Conservation (phyloP, 2,797 vertebrate genomes). For the Microctenopoma stevenorrisi region DNA sequence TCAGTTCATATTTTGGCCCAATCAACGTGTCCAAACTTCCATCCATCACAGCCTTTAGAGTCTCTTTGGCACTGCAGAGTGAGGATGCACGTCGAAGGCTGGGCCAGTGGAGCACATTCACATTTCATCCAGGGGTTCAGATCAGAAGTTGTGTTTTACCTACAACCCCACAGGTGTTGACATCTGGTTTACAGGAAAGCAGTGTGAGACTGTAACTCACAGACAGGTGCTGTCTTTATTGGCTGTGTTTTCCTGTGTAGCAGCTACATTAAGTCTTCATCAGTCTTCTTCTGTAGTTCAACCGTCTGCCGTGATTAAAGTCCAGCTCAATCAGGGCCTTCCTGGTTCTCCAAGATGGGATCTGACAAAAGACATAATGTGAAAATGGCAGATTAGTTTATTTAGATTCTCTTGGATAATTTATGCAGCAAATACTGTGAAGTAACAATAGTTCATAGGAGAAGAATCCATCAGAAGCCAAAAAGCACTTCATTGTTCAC, state of each 20-base stretch:
- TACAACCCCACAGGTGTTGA: neutral
- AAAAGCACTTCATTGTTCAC: no score
- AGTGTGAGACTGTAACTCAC: constrained; percentile 2
- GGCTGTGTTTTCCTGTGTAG: neutral
- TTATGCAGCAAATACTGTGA: no score
- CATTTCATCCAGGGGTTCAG: constrained; percentile 54
- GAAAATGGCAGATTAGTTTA: neutral
- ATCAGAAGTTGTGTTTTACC: neutral
- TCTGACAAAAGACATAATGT: constrained; percentile 81
- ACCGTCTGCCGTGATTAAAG: neutral
- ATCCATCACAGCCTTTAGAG: constrained; percentile 6
- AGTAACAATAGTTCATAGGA: no score
- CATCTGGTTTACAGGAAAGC: neutral
- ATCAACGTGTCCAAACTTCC: neutral
- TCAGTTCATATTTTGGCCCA: neutral
- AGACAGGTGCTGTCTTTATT: neutral
- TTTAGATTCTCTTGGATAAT: no score
- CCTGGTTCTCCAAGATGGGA: constrained; percentile 97
- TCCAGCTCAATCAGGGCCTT: constrained; percentile 86
- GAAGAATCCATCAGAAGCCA: no score
- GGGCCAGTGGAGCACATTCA: constrained; percentile 21
- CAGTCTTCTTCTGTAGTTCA: neutral
- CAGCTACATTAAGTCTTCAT: neutral
- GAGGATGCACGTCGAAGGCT: neutral
- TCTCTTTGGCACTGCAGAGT: constrained; percentile 32